Base-by-base conservation (phyloP, 2,113 vertebrate species). In the Corydoras maculifer region DNA sequence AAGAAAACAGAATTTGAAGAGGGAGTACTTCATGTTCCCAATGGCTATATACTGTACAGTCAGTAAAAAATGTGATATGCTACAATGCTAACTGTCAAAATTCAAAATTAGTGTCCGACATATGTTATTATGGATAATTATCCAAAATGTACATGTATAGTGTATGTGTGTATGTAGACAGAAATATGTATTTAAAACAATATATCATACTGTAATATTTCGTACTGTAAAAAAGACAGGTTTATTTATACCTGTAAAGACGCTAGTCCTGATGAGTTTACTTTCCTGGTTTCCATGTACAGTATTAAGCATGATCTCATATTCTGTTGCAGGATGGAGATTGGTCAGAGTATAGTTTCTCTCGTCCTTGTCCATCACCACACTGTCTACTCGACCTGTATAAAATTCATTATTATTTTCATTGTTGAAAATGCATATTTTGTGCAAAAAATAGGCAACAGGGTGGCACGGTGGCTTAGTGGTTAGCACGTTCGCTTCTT, bases 291-390 rank as follows among this genome's bases (percentile, higher is more conserved):
- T 88, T 72, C 93, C 93, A 31, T 87, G 84, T 75, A 98, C 87
- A 0, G 92, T 92, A 65, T 88, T 98, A 78, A 98, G 69, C 69
- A 76, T 91, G 11, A 99, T 92, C 77, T 94, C 88, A 0, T 99
- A 98, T 78, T 96, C 93, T 0, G 92, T 98, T 15, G 94, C 93
- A 0, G 96, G 94, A 75, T 92, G 85, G 66, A 99, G 86, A 75
- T 83, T 91, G 64, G 76, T 88, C 81, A 99, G 83, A 54, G 82
- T 80, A 73, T 93, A 93, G 78, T 94, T 91, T 0, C 89, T 94
- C 77, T 89, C 88, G 1, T 91, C 91, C 0, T 86, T 94, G 82
- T 92, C 83, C 14, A 98, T 92, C 81, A 93, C 82, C 2, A 91
- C 81, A 58, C 91, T 97, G 86, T 98, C 93, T 76, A 91, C 87